Conservation (phyloP, 2,113 vertebrate genomes). For the pig (Sus scrofa) region DNA sequence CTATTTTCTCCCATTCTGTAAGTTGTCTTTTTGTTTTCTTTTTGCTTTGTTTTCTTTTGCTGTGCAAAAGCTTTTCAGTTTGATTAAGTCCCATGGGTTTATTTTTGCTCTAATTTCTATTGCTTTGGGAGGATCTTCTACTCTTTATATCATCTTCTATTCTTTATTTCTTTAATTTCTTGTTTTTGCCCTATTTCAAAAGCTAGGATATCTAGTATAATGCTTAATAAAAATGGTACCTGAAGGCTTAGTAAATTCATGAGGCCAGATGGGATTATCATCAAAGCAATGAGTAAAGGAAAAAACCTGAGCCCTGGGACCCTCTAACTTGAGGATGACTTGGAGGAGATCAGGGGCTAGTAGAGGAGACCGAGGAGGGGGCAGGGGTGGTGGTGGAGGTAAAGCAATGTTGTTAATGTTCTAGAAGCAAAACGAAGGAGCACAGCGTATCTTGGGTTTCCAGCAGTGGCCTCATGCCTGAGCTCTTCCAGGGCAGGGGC, state of each 20-base stretch:
- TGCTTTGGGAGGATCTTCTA: too few relatives aligned
- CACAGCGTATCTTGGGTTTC: background rate
- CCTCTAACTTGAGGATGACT: background rate
- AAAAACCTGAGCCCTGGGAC: background rate
- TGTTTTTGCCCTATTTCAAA: background rate
- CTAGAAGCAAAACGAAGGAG: background rate
- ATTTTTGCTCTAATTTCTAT: too few relatives aligned
- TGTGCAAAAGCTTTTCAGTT: too few relatives aligned
- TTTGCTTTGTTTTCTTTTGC: too few relatives aligned
- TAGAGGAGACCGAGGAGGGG: background rate
- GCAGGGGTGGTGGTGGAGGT: too few relatives aligned
- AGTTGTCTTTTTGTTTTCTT: too few relatives aligned
- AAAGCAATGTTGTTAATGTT: rapidly evolving
- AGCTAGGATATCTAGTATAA: background rate
- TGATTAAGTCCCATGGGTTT: too few relatives aligned
- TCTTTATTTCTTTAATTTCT: background rate
- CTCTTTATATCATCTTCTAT: too few relatives aligned
- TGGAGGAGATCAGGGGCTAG: background rate
- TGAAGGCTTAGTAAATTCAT: background rate
- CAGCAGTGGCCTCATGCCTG: background rate
- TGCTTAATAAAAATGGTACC: background rate
- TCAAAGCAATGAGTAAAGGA: background rate
- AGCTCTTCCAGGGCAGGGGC: background rate
- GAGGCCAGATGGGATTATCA: background rate
- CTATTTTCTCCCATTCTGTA: too few relatives aligned